A percentile compares a stretch with the other conserved stretches of the same genome.
phyloP scores from a whole-genome alignment of 2,797 vertebrate species.

The Falco biarmicus region DNA sequence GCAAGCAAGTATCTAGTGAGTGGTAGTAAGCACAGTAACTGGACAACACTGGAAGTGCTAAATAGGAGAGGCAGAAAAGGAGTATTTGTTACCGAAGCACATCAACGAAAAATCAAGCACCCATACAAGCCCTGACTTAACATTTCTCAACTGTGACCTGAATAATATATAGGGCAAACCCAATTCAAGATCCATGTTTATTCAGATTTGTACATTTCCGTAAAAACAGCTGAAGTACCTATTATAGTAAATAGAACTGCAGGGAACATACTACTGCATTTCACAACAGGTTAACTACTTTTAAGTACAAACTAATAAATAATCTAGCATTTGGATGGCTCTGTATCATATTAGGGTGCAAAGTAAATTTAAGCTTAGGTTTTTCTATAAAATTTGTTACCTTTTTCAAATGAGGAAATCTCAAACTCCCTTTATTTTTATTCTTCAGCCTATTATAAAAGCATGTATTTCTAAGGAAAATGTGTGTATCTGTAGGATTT shows the following conservation, averaged over 20 bases:
- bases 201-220: neutral
- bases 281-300: neutral
- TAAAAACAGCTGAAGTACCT: neutral
- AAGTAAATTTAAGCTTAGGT: neutral
- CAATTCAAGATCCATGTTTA: neutral
- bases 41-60: neutral
- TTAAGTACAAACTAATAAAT: neutral
- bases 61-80: neutral
- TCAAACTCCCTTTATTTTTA: neutral
- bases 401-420: neutral
- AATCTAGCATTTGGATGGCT: neutral
- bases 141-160: neutral
- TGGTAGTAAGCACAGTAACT: neutral
- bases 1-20: neutral
- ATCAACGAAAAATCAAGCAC: neutral
- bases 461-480: neutral
- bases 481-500: neutral
- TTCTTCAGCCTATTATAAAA: neutral
- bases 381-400: neutral
- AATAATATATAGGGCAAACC: neutral
- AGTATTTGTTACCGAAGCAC: neutral
- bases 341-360: neutral
- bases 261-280: neutral
- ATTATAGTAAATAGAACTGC: neutral
- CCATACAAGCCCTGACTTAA: neutral